Conservation (phyloP, 2,113 vertebrate species). For the Hydrochoerus hydrochaeris region DNA sequence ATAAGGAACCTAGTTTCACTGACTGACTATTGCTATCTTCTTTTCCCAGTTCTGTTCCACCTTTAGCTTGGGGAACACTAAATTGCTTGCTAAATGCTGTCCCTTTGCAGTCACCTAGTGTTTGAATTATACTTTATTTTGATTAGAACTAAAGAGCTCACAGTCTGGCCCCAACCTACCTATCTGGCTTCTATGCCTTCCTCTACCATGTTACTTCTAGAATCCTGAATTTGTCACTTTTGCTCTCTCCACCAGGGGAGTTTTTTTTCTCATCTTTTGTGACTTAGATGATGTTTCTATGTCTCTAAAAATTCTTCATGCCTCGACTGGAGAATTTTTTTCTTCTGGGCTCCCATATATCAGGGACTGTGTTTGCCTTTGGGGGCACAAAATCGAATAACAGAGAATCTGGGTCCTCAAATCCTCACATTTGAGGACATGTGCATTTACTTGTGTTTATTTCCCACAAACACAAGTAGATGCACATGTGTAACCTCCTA, state of each 20-base stretch:
- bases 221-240: background rate
- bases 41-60: slow-evolving; percentile 30
- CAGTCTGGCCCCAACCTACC: background rate
- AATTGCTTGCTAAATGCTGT: background rate
- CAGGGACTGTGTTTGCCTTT: background rate
- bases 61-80: background rate
- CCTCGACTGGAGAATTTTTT: background rate
- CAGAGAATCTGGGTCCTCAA: background rate
- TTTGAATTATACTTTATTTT: background rate
- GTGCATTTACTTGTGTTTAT: too few species aligned
- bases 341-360: background rate
- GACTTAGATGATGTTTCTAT: slow-evolving; percentile 27
- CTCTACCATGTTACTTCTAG: background rate
- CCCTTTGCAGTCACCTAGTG: background rate
- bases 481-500: background rate
- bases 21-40: background rate
- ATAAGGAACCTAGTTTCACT: slow-evolving; percentile 35
- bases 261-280: background rate
- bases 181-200: background rate
- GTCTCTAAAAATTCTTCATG: background rate
- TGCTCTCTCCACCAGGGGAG: background rate
- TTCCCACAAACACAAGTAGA: background rate
- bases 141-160: background rate
- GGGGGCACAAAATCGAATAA: background rate
- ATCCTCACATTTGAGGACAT: too few species aligned